A percentile compares a stretch with the other conserved stretches of the same genome.
Evolutionary conservation across 2,888 invertebrate genomes (phyloP).

Genomic region (Galeruca laticollis): DNA sequence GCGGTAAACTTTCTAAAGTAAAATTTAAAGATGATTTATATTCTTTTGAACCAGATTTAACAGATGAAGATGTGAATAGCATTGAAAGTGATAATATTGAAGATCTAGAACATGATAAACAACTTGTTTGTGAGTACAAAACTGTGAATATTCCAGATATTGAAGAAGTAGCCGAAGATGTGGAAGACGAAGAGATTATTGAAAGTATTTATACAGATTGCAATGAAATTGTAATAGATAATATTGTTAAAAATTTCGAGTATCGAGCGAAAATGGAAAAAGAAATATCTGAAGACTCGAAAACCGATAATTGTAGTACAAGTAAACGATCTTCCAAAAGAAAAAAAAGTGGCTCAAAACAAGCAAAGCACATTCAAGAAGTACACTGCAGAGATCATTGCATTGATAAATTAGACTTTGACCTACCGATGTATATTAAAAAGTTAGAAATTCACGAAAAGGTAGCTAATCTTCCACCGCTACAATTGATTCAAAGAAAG

Average conservation of each 20-base stretch:
- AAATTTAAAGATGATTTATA: constrained; percentile 68
- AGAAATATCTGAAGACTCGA: constrained; percentile 31
- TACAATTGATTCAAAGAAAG: constrained; percentile 61
- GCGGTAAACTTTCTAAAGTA: constrained; percentile 63
- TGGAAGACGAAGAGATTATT: constrained; percentile 51
- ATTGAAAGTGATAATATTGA: constrained; percentile 62
- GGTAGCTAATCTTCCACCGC: constrained; percentile 58
- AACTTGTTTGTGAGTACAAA: constrained; percentile 47
- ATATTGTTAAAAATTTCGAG: constrained; percentile 28
- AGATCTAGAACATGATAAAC: constrained; percentile 43
- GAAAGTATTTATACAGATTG: constrained; percentile 48
- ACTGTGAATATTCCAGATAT: constrained; percentile 52
- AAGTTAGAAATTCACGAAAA: constrained; percentile 60
- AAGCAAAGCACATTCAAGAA: constrained; percentile 29
- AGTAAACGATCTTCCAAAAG: constrained; percentile 30
- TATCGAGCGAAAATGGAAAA: constrained; percentile 15
- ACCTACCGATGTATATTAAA: constrained; percentile 59
- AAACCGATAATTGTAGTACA: constrained; percentile 4
- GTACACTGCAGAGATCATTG: constrained; percentile 64
- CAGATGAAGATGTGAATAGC: constrained; percentile 64
- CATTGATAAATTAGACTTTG: constrained; percentile 61
- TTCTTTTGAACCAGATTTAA: constrained; percentile 68
- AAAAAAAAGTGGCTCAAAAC: constrained; percentile 27
- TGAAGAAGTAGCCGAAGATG: constrained; percentile 56
- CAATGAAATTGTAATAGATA: constrained; percentile 33